These are phyloP conservation scores for Empis livida DNA, from an alignment of 2,888 invertebrate species.

Conservation along the genomic window DNA sequence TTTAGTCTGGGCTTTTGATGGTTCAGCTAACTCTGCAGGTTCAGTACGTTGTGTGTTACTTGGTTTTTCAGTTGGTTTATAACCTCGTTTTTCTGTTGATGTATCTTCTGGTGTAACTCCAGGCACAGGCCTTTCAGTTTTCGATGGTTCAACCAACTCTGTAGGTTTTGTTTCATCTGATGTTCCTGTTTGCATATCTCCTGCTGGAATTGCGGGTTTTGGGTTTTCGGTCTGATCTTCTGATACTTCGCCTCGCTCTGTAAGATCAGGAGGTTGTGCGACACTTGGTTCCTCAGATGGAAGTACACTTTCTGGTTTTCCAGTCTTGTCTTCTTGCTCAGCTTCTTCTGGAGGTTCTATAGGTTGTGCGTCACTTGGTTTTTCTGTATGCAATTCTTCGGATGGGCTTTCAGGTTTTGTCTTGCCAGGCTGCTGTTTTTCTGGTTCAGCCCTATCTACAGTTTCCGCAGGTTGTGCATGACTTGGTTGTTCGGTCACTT, in stretches of 20 bases:
- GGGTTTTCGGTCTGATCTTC: constrained; percentile 14
- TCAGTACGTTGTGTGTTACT: not conserved
- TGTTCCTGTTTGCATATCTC: not conserved
- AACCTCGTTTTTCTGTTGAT: not conserved
- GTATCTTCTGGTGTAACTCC: not conserved
- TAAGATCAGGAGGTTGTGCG: not conserved
- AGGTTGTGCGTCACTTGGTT: not conserved
- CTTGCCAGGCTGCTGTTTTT: constrained; percentile 10
- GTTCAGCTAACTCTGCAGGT: not conserved
- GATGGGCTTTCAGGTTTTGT: constrained; percentile 7
- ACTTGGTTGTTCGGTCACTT: not conserved
- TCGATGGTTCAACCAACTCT: too few relatives aligned
- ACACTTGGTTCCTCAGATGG: constrained; percentile 8
- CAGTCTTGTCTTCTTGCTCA: not conserved
- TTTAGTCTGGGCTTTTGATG: constrained; percentile 9
- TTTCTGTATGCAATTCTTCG: not conserved
- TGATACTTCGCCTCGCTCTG: constrained; percentile 9
- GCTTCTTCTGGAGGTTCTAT: constrained; percentile 9
- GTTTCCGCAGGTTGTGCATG: constrained; percentile 9
- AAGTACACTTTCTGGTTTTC: not conserved
- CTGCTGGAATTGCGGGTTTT: not conserved
- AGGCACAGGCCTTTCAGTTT: too few relatives aligned
- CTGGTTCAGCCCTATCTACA: constrained; percentile 2
- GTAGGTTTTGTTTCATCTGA: too few relatives aligned
- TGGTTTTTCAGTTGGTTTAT: too few relatives aligned